These are phyloP conservation scores for Cephonodes hylas DNA, from an alignment of 2,888 invertebrate genomes.

Conservation along the genomic window DNA sequence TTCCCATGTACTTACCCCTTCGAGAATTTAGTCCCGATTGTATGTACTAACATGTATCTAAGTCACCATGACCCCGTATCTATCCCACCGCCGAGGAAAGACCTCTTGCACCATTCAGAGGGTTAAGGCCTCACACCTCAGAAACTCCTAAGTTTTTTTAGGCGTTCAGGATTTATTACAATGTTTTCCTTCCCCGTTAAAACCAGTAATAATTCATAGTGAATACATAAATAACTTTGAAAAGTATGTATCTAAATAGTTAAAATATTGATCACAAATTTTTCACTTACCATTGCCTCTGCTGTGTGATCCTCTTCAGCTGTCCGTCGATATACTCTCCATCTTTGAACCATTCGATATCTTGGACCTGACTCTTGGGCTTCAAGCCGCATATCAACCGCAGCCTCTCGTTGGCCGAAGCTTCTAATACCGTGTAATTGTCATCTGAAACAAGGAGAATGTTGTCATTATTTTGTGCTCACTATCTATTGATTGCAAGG, in stretches of 20 bases:
- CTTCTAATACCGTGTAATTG: conserved; percentile 52
- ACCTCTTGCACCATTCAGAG: too few relatives aligned
- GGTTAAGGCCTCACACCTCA: too few relatives aligned
- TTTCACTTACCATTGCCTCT: conserved; percentile 54
- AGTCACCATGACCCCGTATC: too few relatives aligned
- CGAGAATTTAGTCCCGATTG: too few relatives aligned
- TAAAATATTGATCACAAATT: not conserved
- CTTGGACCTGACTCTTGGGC: conserved; percentile 39
- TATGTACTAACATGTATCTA: too few relatives aligned
- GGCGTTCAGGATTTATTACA: too few relatives aligned
- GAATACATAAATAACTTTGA: too few relatives aligned
- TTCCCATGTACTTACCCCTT: too few relatives aligned
- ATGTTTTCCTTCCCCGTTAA: too few relatives aligned
- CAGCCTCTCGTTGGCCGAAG: conserved; percentile 57
- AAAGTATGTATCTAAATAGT: not conserved
- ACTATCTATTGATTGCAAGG: not conserved
- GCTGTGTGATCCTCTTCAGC: conserved; percentile 43
- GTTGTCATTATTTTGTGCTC: not conserved
- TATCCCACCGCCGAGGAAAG: too few relatives aligned
- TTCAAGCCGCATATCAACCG: conserved; percentile 62
- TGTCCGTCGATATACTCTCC: conserved; percentile 52
- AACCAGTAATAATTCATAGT: too few relatives aligned
- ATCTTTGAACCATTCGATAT: conserved; percentile 67
- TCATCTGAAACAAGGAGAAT: conserved; percentile 53
- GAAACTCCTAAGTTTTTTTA: too few relatives aligned